Percentiles rank a stretch among this genome's conserved stretches.
Conservation (phyloP, 2,888 invertebrate species). For the Fragum sueziense region DNA sequence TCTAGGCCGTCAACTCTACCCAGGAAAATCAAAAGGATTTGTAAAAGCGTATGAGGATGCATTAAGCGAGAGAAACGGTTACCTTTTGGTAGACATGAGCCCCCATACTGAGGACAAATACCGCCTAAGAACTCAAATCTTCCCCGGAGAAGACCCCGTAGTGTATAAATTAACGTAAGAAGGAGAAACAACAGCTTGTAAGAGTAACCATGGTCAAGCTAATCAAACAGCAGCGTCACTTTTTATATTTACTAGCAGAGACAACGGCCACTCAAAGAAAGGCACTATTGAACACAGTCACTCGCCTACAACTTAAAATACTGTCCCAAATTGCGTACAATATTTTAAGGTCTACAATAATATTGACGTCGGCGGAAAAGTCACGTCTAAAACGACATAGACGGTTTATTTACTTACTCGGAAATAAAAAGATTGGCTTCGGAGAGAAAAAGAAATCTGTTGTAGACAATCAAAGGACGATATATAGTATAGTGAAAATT, state of each 20-base stretch:
- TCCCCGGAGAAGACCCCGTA: conserved; percentile 27
- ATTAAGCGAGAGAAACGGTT: conserved; percentile 16
- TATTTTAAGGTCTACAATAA: conserved; percentile 17
- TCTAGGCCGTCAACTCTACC: conserved; percentile 18
- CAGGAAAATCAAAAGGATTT: conserved; percentile 27
- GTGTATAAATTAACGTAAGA: conserved; percentile 31
- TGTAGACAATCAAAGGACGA: neutral
- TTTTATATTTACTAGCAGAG: conserved; percentile 24
- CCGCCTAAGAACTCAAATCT: conserved; percentile 21
- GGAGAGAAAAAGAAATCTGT: conserved; percentile 5
- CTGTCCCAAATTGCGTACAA: conserved; percentile 31
- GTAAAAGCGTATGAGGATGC: conserved; percentile 30
- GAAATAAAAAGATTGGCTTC: conserved; percentile 20
- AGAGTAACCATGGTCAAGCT: conserved; percentile 31
- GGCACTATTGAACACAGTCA: conserved; percentile 32
- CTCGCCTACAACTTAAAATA: conserved; percentile 34
- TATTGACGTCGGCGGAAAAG: conserved; percentile 14
- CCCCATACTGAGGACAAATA: conserved; percentile 19
- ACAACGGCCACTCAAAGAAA: conserved; percentile 29
- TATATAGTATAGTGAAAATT: conserved; percentile 15
- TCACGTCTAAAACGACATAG: conserved; percentile 13
- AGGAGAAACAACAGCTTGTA: neutral
- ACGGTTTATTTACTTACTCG: conserved; percentile 23
- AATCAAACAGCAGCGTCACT: conserved; percentile 34
- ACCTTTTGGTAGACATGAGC: conserved; percentile 30